These are phyloP conservation scores for Girardinus metallicus DNA, from an alignment of 2,797 vertebrate genomes.

Conservation along the genomic window DNA sequence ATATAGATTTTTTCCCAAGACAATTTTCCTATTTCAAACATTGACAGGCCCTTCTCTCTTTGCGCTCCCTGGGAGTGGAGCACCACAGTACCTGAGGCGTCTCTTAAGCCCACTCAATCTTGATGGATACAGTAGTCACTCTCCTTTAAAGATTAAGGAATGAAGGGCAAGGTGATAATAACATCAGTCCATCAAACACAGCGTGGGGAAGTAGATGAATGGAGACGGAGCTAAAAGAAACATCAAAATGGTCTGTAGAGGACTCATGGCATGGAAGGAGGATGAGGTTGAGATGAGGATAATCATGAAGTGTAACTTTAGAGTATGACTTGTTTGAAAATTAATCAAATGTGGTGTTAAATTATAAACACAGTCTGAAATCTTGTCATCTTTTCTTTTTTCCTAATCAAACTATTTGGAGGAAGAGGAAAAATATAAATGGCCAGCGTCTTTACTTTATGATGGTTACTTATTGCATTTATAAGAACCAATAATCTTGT, in stretches of 20 bases:
- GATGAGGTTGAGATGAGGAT: neutral
- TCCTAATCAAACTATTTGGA: neutral
- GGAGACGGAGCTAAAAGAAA: constrained; percentile 1
- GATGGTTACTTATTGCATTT: neutral
- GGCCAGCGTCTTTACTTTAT: neutral
- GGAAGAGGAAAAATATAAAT: neutral
- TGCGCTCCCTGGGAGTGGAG: constrained; percentile 42
- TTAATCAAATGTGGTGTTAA: neutral
- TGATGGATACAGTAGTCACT: constrained; percentile 55
- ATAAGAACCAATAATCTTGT: neutral
- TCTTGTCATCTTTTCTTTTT: neutral
- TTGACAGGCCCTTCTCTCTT: constrained; percentile 15
- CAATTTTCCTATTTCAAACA: constrained; percentile 45
- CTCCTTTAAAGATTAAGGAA: constrained; percentile 61
- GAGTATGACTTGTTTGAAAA: neutral
- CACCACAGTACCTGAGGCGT: constrained; percentile 41
- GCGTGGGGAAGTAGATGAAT: constrained; percentile 20
- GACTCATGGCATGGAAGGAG: neutral
- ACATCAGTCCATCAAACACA: constrained; percentile 70
- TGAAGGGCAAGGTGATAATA: constrained; percentile 69
- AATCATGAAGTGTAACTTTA: neutral
- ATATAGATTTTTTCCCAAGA: constrained; percentile 43
- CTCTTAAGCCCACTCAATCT: constrained; percentile 60
- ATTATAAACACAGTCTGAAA: neutral
- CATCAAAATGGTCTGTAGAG: constrained; percentile 7